These are phyloP conservation scores for Drosophila vallismaia DNA, from an alignment of 2,888 invertebrate species.

Conservation along the genomic window DNA sequence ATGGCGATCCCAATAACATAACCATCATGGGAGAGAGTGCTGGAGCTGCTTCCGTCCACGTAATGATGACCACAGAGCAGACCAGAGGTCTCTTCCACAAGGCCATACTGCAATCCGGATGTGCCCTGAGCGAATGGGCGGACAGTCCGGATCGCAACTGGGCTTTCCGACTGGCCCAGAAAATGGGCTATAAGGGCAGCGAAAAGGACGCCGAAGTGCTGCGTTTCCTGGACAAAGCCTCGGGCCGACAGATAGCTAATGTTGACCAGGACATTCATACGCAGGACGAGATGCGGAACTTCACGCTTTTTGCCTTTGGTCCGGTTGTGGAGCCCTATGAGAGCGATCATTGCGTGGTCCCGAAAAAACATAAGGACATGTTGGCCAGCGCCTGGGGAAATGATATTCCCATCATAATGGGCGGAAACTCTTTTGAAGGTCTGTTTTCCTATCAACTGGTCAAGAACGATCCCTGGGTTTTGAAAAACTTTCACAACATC, in stretches of 20 bases:
- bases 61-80: conserved; percentile 84
- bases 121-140: conserved; percentile 78
- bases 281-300: conserved; percentile 69
- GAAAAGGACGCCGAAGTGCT: conserved; percentile 79
- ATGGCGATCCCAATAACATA: conserved; percentile 85
- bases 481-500: conserved; percentile 77
- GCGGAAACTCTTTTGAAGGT: conserved; percentile 82
- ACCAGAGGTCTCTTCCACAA: conserved; percentile 83
- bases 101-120: conserved; percentile 82
- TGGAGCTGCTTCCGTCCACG: conserved; percentile 84
- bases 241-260: conserved; percentile 54
- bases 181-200: conserved; percentile 80
- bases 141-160: conserved; percentile 68
- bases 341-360: conserved; percentile 73
- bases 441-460: conserved; percentile 71
- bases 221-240: conserved; percentile 54
- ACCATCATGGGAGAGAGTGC: conserved; percentile 86
- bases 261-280: conserved; percentile 70
- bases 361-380: conserved; percentile 71
- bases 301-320: conserved; percentile 73
- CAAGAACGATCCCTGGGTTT: conserved; percentile 53
- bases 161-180: conserved; percentile 77
- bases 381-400: conserved; percentile 80
- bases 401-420: conserved; percentile 80
- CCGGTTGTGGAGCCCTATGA: conserved; percentile 81